phyloP scores from a whole-genome alignment of 2,113 vertebrate genomes.

The Coracopsis vasa region DNA sequence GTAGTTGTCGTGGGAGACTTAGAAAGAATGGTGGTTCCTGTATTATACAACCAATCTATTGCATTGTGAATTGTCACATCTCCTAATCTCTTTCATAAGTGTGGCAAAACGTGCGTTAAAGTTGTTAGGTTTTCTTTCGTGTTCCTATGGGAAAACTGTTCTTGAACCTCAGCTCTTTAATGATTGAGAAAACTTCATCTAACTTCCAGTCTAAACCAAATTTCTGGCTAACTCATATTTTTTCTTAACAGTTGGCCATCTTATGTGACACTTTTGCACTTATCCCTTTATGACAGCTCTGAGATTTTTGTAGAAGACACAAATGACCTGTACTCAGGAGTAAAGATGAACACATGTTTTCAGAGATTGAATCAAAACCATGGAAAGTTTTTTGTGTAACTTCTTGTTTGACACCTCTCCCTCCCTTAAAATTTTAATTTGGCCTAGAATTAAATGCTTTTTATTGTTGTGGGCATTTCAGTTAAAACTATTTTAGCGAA shows the following conservation, averaged over 20 bases:
- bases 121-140: background rate
- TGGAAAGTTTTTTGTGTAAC: background rate
- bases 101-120: background rate
- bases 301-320: background rate
- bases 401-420: background rate
- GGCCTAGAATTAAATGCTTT: background rate
- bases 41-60: background rate
- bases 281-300: background rate
- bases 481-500: background rate
- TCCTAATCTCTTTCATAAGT: background rate
- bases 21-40: background rate
- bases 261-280: background rate
- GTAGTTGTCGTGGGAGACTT: background rate
- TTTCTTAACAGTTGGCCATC: background rate
- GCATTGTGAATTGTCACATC: background rate
- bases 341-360: background rate
- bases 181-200: background rate
- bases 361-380: background rate
- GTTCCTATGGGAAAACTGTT: background rate
- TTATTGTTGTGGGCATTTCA: background rate
- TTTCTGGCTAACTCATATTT: background rate
- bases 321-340: background rate
- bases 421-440: background rate
- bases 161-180: background rate
- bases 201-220: background rate